Base-by-base conservation (phyloP, 2,797 vertebrate species). In the Acrocephalus scirpaceus region DNA sequence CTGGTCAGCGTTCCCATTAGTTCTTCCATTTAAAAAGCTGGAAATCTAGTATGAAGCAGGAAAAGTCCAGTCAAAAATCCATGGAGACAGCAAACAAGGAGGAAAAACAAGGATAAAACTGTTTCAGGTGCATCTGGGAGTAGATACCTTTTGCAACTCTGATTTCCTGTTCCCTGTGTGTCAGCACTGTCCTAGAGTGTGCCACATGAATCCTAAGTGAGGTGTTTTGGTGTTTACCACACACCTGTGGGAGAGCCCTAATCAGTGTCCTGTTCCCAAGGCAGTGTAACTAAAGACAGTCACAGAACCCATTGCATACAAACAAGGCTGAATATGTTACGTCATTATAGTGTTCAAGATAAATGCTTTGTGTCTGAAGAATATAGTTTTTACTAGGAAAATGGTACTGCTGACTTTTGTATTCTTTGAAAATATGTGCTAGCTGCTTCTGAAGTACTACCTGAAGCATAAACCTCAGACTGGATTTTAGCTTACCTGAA, bases 191-290 rank as follows among this genome's bases (percentile, higher is more conserved):
- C 42, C 57, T 66, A 27, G 45, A 66, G 56, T 50, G 30, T 61
- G 25, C 27, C 10, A 3, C 4, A 0, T 36, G 57, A 67, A 22
- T 16, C 25, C 38, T 11, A 5, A 47, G 20, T 3, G 76, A 75
- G 22, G 25, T 5, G 11, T 51, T 91, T 42, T 7, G 5, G 40
- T 89, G 44, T 15, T 60, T 82, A 3, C 45, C 21, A 13, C 7
- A 2, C 16, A 17, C 14, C 19, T 0, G 0, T 48, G 70, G 58
- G 30, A 34, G 32, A 29, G 30, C n/a, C 38, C 29, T 29, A 3
- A 7, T 40, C 48, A 13, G 11, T 22, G 15, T 44, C 48, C 32
- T 36, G 13, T 38, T 83, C 29, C 47, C 54, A 73, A 48, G 38
- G 27, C 22, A 56, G 18, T 48, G 48, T 9, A 12, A 14, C 20